Evolutionary conservation across 2,888 invertebrate species (phyloP), one percentile per base, ranked within the genome.

Genomic region (Candidula unifasciata): DNA sequence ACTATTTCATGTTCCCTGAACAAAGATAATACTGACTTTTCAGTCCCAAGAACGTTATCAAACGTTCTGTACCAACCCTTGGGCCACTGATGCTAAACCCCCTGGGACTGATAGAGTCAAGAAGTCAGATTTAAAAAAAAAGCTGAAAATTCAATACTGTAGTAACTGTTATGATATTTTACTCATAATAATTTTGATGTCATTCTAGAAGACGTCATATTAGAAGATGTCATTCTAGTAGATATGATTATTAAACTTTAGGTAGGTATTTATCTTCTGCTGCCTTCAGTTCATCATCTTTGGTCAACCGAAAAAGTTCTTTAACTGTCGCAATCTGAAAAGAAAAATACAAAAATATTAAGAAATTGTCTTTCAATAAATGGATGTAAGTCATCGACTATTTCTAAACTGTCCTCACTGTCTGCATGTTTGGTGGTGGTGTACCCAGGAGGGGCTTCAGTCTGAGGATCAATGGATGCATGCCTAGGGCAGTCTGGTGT

Each of bases 181-280:
- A 60, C n/a, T 18, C 21, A 5, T 60, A 21, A 13, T 13, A 60
- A 60, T 24, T 21, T 21, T 60, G 21, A 24, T 60, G 8, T 16
- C 3, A 21, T 24, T n/a, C 3, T 60, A 21, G 24, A 5, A 0
- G 21, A 54, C 57, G 18, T 54, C 18, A 54, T 54, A 16, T n/a
- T n/a, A n/a, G n/a, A n/a, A n/a, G n/a, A n/a, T n/a, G 1, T 37
- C 10, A 71, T 37, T 33, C 68, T 71, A 71, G 1, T 27, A 27
- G 27, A 52, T 52, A 44, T n/a, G 27, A 74, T 16, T 30, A 21
- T 74, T 74, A 54, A 54, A 8, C 82, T 71, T 87, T 87, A 44
- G 94, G 94, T 24, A 94, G 90, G 88, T 94, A 94, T 84, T 90
- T 92, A n/a, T 93, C 91, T 86, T 94, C 94, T 3, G 94, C 94